These are phyloP conservation scores for Invenusta paracnida DNA, from an alignment of 2,888 invertebrate genomes.

Conservation along the genomic window DNA sequence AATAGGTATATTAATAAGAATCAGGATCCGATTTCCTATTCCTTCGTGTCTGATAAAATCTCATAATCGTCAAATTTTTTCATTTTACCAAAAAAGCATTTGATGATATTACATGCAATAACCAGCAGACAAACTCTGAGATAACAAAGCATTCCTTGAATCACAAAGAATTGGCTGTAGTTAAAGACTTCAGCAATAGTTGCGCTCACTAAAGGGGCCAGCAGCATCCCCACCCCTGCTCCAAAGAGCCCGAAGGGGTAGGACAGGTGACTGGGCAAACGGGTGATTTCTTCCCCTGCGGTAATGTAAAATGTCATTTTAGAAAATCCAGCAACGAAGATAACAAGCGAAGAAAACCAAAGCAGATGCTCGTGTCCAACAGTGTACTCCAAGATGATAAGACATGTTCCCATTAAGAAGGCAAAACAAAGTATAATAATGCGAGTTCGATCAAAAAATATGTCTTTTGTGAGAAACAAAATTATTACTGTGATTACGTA, in stretches of 20 bases:
- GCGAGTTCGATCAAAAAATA: slow-evolving; percentile 35
- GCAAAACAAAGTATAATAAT: slow-evolving; percentile 38
- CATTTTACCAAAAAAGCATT: neutral
- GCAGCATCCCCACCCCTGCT: slow-evolving; percentile 40
- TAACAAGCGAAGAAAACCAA: neutral
- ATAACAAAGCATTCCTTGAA: slow-evolving; percentile 36
- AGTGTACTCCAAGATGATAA: neutral
- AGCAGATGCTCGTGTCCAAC: too few species aligned
- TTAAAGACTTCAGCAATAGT: slow-evolving; percentile 37
- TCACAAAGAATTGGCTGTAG: slow-evolving; percentile 33
- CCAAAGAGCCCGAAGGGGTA: slow-evolving; percentile 42
- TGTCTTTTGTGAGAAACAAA: slow-evolving; percentile 37
- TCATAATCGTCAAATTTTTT: neutral
- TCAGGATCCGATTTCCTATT: too few species aligned
- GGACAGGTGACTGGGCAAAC: slow-evolving; percentile 40
- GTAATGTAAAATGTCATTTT: slow-evolving; percentile 44
- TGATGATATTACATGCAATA: neutral
- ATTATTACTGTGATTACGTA: slow-evolving; percentile 40
- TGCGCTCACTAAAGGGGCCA: slow-evolving; percentile 37
- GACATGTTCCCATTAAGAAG: slow-evolving; percentile 4
- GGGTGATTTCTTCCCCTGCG: slow-evolving; percentile 44
- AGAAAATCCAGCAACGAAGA: slow-evolving; percentile 42
- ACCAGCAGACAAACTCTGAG: neutral
- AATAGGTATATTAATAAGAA: too few species aligned
- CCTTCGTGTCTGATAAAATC: neutral